A percentile compares a stretch with the other conserved stretches of the same genome.
phyloP scores from a whole-genome alignment of 2,888 invertebrate genomes.

The Melinopterus prodromus region DNA sequence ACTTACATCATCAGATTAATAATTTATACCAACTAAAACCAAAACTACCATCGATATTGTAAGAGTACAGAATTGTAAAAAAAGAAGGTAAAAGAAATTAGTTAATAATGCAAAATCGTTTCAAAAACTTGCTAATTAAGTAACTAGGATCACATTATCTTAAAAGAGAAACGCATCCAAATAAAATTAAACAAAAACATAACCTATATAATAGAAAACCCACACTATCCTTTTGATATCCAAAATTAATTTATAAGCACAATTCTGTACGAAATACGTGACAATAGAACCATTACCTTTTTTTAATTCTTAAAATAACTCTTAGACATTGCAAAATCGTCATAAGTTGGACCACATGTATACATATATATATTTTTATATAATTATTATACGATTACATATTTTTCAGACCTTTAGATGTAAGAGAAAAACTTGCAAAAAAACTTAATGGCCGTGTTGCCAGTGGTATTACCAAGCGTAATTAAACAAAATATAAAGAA shows the following conservation, averaged over 20 bases:
- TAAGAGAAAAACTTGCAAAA: slow-evolving; percentile 29
- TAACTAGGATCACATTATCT: slow-evolving; percentile 34
- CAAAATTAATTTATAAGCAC: slow-evolving; percentile 27
- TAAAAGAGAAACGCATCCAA: slow-evolving; percentile 17
- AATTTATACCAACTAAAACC: slow-evolving; percentile 41
- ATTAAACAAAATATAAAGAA: slow-evolving; percentile 8
- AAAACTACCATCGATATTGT: slow-evolving; percentile 39
- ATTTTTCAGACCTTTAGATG: slow-evolving; percentile 37
- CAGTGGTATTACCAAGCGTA: slow-evolving; percentile 6
- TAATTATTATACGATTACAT: slow-evolving; percentile 38
- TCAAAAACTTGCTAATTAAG: not conserved
- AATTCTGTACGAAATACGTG: slow-evolving; percentile 43
- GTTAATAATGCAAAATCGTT: slow-evolving; percentile 14
- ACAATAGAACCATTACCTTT: slow-evolving; percentile 41
- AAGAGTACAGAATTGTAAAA: slow-evolving; percentile 39
- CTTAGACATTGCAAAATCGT: slow-evolving; percentile 50
- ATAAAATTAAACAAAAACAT: slow-evolving; percentile 10
- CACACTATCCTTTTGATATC: slow-evolving; percentile 4
- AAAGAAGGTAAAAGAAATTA: slow-evolving; percentile 27
- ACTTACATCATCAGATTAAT: slow-evolving; percentile 45
- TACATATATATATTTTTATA: slow-evolving; percentile 34
- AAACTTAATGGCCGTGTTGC: not conserved
- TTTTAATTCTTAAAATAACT: slow-evolving; percentile 46
- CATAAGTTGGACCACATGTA: slow-evolving; percentile 49
- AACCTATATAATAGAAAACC: slow-evolving; percentile 12